Base-by-base conservation (phyloP, 2,797 vertebrate species). In the Harpagifer antarcticus region DNA sequence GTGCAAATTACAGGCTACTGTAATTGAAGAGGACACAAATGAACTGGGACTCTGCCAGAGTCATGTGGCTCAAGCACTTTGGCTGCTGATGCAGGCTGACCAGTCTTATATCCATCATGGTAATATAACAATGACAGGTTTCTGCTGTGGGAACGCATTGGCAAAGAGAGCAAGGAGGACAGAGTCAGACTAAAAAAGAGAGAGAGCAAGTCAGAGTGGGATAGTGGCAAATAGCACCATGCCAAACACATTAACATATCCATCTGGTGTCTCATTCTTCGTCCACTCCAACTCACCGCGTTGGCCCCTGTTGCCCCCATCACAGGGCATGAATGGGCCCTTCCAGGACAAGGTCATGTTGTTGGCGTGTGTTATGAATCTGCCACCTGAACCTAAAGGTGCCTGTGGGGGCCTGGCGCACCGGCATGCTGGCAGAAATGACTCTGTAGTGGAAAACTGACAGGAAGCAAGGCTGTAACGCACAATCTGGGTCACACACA, bases 241-340 rank as follows among this genome's bases (percentile, higher is more conserved):
- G 91, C 93, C 93, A 93, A 93, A 84, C 69, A 84, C 86, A 94
- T 95, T 94, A 94, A 86, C 91, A 91, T 88, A 78, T 91, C 95
- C 95, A 95, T 96, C 94, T 96, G 95, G 90, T 90, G 88, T 90
- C 86, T 90, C 83, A 88, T 81, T 83, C 82, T 79, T 90, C 60
- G 83, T 82, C 78, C 74, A 67, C 84, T 89, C 86, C 89, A 74
- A 65, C 81, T 85, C 83, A 85, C 77, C 82, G 80, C 62, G 14
- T 70, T 87, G 87, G 85, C 86, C 88, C 72, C 79, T 55, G 69
- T 76, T 87, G 86, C 88, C 86, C 83, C 55, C 54, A 59, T 86
- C 73, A 57, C 81, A 62, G 86, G 80, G 83, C 79, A 72, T 57
- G 69, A 72, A 78, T 52, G 20, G 80, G 62, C 69, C 75, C 75